Conservation (phyloP, 2,888 invertebrate genomes). For the Erannis defoliaria region DNA sequence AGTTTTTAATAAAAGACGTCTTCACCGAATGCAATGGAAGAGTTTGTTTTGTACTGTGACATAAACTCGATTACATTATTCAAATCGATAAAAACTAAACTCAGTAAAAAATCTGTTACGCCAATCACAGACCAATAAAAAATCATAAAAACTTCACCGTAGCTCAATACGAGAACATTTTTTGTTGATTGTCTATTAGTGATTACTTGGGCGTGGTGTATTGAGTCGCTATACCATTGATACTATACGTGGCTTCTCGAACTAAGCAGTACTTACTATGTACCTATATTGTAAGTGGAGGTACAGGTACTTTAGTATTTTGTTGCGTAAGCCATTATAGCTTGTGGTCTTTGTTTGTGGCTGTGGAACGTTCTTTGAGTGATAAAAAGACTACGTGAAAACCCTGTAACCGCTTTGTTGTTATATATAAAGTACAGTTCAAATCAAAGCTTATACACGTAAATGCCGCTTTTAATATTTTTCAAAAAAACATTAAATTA, state of each 20-base stretch:
- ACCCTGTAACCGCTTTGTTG: neutral
- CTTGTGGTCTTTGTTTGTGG: slow-evolving; percentile 10
- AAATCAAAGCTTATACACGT: too few relatives aligned
- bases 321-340: slow-evolving; percentile 13
- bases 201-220: slow-evolving; percentile 19
- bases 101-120: slow-evolving; percentile 20
- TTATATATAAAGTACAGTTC: too few relatives aligned
- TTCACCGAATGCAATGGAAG: neutral
- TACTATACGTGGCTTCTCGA: slow-evolving; percentile 10
- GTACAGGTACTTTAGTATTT: slow-evolving; percentile 1
- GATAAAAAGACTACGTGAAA: neutral
- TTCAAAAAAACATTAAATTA: too few relatives aligned
- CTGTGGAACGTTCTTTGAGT: neutral
- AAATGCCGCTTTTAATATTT: too few relatives aligned
- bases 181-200: slow-evolving; percentile 14
- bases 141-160: slow-evolving; percentile 8
- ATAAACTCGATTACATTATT: slow-evolving; percentile 14
- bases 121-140: slow-evolving; percentile 12
- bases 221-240: slow-evolving; percentile 24
- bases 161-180: slow-evolving; percentile 14
- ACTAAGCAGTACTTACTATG: neutral
- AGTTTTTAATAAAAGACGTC: neutral
- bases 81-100: slow-evolving; percentile 5
- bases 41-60: neutral
- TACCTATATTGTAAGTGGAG: slow-evolving; percentile 10